phyloP scores from a whole-genome alignment of 2,797 vertebrate genomes.

The Hozukius guyotensis region DNA sequence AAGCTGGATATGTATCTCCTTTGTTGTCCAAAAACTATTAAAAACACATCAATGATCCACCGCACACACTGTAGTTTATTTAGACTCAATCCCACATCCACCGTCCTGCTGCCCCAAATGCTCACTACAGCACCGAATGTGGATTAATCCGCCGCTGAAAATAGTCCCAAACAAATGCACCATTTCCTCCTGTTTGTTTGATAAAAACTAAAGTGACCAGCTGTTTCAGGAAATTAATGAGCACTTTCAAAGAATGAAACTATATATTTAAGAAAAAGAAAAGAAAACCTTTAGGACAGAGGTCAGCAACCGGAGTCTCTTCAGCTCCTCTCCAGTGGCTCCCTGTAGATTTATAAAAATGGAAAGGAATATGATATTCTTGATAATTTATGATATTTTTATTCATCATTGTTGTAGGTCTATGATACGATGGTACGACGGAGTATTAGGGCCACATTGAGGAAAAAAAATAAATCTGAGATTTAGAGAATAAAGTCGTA shows the following conservation, averaged over 20 bases:
- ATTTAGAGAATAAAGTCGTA: no score
- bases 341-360: no score
- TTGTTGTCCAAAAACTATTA: not conserved
- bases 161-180: not conserved
- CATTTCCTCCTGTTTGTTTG: not conserved
- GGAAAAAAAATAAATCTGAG: no score
- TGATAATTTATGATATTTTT: no score
- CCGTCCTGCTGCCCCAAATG: not conserved
- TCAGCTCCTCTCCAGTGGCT: no score
- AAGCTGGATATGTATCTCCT: not conserved
- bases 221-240: not conserved
- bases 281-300: accelerated
- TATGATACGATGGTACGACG: no score
- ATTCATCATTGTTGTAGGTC: no score
- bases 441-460: no score
- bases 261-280: no score
- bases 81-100: not conserved
- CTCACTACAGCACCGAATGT: not conserved
- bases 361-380: no score
- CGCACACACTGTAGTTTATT: not conserved
- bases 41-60: not conserved
- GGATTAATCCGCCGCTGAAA: not conserved
- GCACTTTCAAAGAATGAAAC: no score
- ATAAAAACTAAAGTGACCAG: not conserved
- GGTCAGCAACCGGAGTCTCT: no score